Conservation (phyloP, 2,797 vertebrate species). For the Mormyrus proboscirostris region DNA sequence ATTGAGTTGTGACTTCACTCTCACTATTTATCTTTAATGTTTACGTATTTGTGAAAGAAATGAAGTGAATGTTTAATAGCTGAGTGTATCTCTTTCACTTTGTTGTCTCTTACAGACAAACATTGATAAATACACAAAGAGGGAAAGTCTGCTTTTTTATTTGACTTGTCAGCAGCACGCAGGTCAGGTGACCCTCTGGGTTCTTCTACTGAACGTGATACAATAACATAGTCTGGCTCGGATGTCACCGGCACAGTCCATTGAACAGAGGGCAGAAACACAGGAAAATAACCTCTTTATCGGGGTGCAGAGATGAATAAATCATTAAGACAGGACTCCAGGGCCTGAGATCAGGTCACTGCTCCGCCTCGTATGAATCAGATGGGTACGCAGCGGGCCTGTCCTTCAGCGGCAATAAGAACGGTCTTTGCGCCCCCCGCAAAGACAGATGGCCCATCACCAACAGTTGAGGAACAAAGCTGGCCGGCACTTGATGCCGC, state of each 20-base stretch:
- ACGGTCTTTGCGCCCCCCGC: conserved; percentile 47
- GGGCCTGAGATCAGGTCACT: conserved; percentile 52
- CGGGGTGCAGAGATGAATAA: conserved; percentile 41
- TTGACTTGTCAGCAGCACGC: not conserved
- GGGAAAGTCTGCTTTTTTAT: conserved; percentile 1
- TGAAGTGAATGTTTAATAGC: not conserved
- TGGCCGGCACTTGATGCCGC: conserved; percentile 36
- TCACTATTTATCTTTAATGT: not conserved
- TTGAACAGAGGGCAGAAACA: not conserved
- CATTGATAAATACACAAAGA: not conserved
- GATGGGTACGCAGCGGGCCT: conserved; percentile 56
- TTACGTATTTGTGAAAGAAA: not conserved
- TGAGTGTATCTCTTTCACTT: not conserved
- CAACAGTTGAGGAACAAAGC: conserved; percentile 54
- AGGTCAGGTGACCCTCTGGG: not conserved
- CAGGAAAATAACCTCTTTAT: conserved; percentile 25
- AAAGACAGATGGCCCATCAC: conserved; percentile 63
- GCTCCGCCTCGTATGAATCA: conserved; percentile 51
- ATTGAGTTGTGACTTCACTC: not conserved
- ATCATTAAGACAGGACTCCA: conserved; percentile 52
- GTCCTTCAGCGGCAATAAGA: conserved; percentile 51
- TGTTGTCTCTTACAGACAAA: not conserved
- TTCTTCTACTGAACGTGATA: conserved; percentile 7
- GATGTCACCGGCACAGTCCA: not conserved
- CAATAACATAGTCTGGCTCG: not conserved